Evolutionary conservation across 2,113 vertebrate genomes (phyloP).

Genomic region (Monarcha castaneiventris): DNA sequence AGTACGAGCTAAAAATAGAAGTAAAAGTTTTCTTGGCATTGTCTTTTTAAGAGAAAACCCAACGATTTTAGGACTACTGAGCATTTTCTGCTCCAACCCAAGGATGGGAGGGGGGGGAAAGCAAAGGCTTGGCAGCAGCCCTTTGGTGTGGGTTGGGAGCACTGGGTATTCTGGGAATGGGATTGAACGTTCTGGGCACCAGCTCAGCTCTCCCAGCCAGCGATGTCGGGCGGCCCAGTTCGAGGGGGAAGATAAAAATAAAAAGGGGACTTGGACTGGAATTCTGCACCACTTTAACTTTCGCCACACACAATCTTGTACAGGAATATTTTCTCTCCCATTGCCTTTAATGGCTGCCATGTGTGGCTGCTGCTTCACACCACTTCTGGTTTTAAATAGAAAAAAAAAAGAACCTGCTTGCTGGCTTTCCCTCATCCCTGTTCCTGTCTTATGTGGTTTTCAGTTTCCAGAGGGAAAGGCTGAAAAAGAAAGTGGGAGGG

Average conservation of each 20-base stretch:
- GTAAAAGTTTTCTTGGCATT: slow-evolving; percentile 43
- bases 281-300: slow-evolving; percentile 56
- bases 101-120: not conserved
- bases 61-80: slow-evolving; percentile 33
- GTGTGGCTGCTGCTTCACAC: slow-evolving; percentile 36
- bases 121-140: slow-evolving; percentile 26
- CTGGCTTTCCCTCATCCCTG: slow-evolving; percentile 22
- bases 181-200: slow-evolving; percentile 14
- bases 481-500: not conserved
- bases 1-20: slow-evolving; percentile 55
- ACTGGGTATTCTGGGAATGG: slow-evolving; percentile 37
- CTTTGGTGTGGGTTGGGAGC: slow-evolving; percentile 45
- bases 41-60: slow-evolving; percentile 28
- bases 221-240: slow-evolving; percentile 28
- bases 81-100: slow-evolving; percentile 28
- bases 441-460: slow-evolving; percentile 37
- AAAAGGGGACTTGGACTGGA: slow-evolving; percentile 56
- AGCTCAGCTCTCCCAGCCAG: slow-evolving; percentile 42
- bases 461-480: not conserved
- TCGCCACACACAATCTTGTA: slow-evolving; percentile 48
- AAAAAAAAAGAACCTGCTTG: slow-evolving; percentile 10
- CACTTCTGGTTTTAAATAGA: not conserved
- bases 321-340: slow-evolving; percentile 34
- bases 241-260: slow-evolving; percentile 62
- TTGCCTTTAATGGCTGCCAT: slow-evolving; percentile 36